phyloP scores from a whole-genome alignment of 1,140 invertebrate species.

The Neelides sp. region DNA sequence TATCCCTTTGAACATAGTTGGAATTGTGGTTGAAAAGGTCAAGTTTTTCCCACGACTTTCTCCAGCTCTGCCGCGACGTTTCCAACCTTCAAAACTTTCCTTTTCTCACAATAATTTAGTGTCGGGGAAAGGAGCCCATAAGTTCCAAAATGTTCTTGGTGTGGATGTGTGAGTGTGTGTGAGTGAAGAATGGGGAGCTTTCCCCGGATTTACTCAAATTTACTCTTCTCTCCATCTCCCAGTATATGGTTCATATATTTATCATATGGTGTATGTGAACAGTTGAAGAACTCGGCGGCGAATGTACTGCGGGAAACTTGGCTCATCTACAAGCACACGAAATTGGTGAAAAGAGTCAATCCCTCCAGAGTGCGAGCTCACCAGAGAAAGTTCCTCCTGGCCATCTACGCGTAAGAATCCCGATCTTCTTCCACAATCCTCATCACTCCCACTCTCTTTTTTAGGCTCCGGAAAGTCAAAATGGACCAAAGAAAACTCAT shows the following conservation, averaged over 20 bases:
- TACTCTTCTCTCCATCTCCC: neutral
- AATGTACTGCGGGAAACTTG: slow-evolving; percentile 99
- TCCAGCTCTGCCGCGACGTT: too few species aligned
- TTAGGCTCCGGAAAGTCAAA: slow-evolving; percentile 93
- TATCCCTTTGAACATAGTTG: too few species aligned
- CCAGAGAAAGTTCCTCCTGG: slow-evolving; percentile 97
- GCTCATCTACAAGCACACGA: slow-evolving; percentile 99
- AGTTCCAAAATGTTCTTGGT: too few species aligned
- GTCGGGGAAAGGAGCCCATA: too few species aligned
- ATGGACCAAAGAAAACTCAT: slow-evolving; percentile 99
- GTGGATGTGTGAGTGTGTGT: too few species aligned
- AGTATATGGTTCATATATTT: neutral
- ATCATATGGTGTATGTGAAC: too few species aligned
- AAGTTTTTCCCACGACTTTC: too few species aligned
- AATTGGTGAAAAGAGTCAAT: slow-evolving; percentile 93
- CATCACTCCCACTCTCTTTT: slow-evolving; percentile 34
- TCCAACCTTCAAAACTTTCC: too few species aligned
- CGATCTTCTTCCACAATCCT: slow-evolving; percentile 1
- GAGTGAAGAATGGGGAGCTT: neutral
- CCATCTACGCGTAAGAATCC: slow-evolving; percentile 92
- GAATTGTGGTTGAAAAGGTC: too few species aligned
- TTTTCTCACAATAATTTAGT: too few species aligned
- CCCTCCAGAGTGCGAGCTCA: slow-evolving; percentile 86
- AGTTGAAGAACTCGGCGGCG: slow-evolving; percentile 98
- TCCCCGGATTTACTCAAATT: neutral